Conservation (phyloP, 2,797 vertebrate genomes). For the Otus scops region DNA sequence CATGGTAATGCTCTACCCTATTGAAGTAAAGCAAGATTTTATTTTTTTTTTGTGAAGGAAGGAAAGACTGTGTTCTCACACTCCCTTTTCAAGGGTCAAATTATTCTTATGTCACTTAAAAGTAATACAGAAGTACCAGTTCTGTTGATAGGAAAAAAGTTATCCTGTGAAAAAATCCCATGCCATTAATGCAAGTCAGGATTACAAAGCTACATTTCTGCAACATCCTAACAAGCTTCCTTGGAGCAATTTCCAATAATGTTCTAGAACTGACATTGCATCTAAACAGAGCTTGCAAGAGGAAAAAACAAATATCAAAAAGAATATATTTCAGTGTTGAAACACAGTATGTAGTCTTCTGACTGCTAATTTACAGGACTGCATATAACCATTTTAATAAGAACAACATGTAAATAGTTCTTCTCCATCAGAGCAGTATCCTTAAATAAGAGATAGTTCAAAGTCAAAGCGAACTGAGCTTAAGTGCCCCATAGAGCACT, state of each 20-base stretch:
- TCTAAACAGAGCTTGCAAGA: not conserved
- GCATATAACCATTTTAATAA: not conserved
- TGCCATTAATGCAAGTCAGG: fast-evolving
- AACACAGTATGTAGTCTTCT: not conserved
- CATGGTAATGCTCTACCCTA: not conserved
- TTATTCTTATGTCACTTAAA: not conserved
- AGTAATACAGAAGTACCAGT: not conserved
- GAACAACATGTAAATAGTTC: not conserved
- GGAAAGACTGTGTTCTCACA: not conserved
- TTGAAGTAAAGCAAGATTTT: not conserved
- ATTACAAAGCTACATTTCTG: not conserved
- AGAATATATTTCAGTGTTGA: not conserved
- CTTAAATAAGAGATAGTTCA: not conserved
- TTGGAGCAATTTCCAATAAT: not conserved
- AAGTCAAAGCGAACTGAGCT: not conserved
- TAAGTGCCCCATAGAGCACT: no score
- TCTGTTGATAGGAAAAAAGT: not conserved
- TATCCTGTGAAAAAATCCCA: not conserved
- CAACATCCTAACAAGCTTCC: not conserved
- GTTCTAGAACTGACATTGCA: not conserved
- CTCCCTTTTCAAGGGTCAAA: not conserved
- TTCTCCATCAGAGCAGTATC: not conserved
- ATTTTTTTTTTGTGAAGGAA: not conserved
- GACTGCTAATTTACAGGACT: not conserved
- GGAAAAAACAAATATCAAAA: not conserved